These are phyloP conservation scores for Saguinus imperator DNA, from an alignment of 2,113 vertebrate genomes.

Conservation along the genomic window DNA sequence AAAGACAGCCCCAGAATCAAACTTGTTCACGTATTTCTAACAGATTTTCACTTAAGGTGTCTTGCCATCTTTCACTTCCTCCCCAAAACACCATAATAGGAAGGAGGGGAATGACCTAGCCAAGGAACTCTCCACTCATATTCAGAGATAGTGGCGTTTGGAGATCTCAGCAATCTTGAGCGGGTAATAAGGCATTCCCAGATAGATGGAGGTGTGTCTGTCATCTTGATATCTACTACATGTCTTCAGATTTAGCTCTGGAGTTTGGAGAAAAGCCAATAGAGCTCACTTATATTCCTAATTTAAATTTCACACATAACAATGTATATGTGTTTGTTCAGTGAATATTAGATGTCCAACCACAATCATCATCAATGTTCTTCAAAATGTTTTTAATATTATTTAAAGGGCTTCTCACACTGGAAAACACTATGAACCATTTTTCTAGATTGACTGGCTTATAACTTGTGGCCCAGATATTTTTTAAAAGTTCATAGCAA, in stretches of 20 bases:
- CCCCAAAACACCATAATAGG: neutral
- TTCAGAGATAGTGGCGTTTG: neutral
- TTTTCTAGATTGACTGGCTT: slow-evolving; percentile 39
- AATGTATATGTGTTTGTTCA: neutral
- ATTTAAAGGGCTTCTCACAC: neutral
- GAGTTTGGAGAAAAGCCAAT: neutral
- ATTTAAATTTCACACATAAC: slow-evolving; percentile 41
- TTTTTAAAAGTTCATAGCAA: slow-evolving; percentile 37
- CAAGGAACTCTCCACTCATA: neutral
- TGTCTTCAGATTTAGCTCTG: neutral
- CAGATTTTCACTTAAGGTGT: neutral
- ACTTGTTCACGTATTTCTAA: neutral
- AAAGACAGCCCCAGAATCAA: neutral
- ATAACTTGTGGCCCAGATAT: neutral
- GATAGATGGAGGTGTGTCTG: neutral
- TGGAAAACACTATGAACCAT: slow-evolving; percentile 32
- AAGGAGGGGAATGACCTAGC: neutral
- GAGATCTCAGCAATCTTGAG: neutral
- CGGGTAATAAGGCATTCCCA: neutral
- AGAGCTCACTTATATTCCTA: neutral
- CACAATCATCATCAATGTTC: neutral
- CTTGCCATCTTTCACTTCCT: neutral
- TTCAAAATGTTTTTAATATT: neutral
- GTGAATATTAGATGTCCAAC: neutral
- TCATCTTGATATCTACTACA: neutral